These are phyloP conservation scores for Passer montanus DNA, from an alignment of 2,113 vertebrate genomes.

Conservation along the genomic window DNA sequence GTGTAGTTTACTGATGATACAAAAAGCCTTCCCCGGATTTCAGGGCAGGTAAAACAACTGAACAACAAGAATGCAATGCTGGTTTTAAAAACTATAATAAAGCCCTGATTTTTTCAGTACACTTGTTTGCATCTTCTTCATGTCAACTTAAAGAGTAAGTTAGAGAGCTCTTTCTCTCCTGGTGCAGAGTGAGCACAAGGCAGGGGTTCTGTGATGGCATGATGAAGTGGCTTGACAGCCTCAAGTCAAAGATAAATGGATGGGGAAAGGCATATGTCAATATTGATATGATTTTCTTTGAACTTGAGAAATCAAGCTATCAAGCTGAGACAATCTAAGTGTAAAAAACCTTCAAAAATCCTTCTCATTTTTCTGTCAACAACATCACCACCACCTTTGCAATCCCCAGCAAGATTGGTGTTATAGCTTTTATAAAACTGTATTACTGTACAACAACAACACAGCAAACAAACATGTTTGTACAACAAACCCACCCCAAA, in stretches of 20 bases:
- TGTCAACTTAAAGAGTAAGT: background rate
- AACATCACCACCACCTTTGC: background rate
- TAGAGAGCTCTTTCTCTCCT: background rate
- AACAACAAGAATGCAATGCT: background rate
- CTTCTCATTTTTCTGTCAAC: background rate
- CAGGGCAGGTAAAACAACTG: background rate
- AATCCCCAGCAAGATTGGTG: background rate
- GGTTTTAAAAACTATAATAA: background rate
- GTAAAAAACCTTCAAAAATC: background rate
- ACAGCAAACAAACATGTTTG: too few relatives aligned
- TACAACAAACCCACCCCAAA: rapidly evolving
- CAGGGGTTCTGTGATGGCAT: background rate
- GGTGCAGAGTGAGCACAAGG: background rate
- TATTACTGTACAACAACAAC: background rate
- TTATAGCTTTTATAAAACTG: background rate
- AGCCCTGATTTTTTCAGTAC: background rate
- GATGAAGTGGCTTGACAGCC: background rate
- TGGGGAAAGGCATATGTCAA: background rate
- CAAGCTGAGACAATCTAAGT: background rate
- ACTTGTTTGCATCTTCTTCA: background rate
- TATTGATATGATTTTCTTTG: background rate
- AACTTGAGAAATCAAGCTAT: background rate
- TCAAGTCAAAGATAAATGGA: background rate
- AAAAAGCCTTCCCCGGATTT: background rate
- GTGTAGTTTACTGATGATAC: background rate